phyloP scores from a whole-genome alignment of 2,888 invertebrate genomes.

The Xestia xanthographa region DNA sequence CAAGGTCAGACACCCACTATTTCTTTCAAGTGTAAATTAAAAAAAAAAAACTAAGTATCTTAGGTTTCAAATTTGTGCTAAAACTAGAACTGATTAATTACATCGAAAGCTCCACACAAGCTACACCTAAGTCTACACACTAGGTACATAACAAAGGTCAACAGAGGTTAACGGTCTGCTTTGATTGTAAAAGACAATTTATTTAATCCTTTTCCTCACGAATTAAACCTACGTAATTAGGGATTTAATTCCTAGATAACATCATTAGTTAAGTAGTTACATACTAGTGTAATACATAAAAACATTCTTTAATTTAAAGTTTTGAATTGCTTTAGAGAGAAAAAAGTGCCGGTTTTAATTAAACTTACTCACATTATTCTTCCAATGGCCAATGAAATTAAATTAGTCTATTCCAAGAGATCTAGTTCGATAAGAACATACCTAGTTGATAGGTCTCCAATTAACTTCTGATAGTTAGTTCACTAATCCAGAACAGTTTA shows the following conservation, averaged over 20 bases:
- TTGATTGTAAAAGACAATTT: conserved; percentile 27
- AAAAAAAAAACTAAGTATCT: background rate
- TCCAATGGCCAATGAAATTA: background rate
- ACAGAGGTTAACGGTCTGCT: conserved; percentile 20
- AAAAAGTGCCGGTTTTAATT: conserved; percentile 30
- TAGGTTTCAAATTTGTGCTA: background rate
- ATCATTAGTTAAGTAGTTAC: background rate
- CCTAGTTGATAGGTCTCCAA: background rate
- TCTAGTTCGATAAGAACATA: conserved; percentile 3
- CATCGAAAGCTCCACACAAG: conserved; percentile 16
- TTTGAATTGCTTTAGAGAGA: conserved; percentile 4
- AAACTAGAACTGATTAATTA: conserved; percentile 15
- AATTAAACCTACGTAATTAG: conserved; percentile 1
- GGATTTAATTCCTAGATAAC: background rate
- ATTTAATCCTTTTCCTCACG: conserved; percentile 4
- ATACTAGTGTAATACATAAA: background rate
- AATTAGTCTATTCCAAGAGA: conserved; percentile 11
- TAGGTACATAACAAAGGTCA: conserved; percentile 28
- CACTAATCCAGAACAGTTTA: background rate
- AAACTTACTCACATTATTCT: conserved; percentile 31
- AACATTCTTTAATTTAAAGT: conserved; percentile 31
- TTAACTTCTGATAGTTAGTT: background rate
- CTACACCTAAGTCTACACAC: background rate
- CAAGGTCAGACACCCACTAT: background rate
- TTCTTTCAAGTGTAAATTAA: background rate